Base-by-base conservation (phyloP, 2,888 invertebrate genomes). In the Sesia apiformis region DNA sequence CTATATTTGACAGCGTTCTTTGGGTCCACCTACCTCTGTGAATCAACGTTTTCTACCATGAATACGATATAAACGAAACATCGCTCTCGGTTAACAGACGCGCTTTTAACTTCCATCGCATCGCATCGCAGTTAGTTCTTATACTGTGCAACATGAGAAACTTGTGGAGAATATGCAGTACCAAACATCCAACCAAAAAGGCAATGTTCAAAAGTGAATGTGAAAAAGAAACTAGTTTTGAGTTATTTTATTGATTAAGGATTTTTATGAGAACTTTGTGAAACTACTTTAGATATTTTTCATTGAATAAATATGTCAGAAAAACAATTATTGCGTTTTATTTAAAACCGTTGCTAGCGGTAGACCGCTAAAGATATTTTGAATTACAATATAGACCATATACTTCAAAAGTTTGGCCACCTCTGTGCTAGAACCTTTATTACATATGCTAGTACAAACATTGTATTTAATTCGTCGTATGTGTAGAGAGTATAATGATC, bases 61-160 rank as follows among this genome's bases (percentile, higher is more conserved):
- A 41, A 41, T 23, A 2, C 23, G 23, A 23, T 23, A 23, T 1
- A 23, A 2, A 23, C 23, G 23, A 23, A 23, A 23, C 23, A 23
- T 23, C 23, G 23, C 23, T 23, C 23, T 23, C 23, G 2, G 23
- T 23, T 23, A 23, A 23, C 41, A 5, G 5, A 41, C 42, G 39
- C 41, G 40, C 6, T 3, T 41, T 52, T 52, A 52, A 52, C 52
- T 38, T 52, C 52, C 52, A n/a, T n/a, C n/a, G n/a, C n/a, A n/a
- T n/a, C 43, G 52, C 42, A 52, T 52, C 41, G n/a, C 43, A 52
- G 52, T 42, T 52, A 52, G n/a, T 52, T 41, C 41, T 41, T 52
- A 52, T 23, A 52, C 42, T 41, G n/a, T 23, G 5, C 52, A 52
- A 52, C 40, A 52, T 41, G 41, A 52, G 4, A 52, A 52, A 41